Base-by-base conservation (phyloP, 2,113 vertebrate species). In the human region DNA sequence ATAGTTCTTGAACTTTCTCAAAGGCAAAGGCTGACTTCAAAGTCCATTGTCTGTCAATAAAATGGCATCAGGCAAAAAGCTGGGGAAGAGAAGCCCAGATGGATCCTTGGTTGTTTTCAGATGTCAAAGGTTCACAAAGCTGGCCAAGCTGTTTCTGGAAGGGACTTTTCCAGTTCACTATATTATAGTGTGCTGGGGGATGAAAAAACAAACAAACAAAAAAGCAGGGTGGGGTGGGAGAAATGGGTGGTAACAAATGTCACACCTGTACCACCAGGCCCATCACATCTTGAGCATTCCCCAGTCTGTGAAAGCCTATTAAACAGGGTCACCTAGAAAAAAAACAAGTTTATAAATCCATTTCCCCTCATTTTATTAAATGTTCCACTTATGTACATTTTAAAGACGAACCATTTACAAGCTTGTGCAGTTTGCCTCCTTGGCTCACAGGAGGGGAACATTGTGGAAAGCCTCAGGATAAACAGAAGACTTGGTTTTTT, bases 331-430 rank as follows among this genome's bases (percentile, higher is more conserved):
- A 89, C 96, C 88, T 85, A 50, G 84, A 97, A 98, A 97, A 97
- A 96, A 98, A 50, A 85, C 75, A 78, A 79, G 97, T 98, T 98
- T 98, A 98, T 97, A 98, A 98, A 98, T 98, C 97, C 98, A 98
- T 97, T 98, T 98, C 98, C 93, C 98, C 98, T 98, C 94, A 92
- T 94, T 98, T 99, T 98, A 98, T 98, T 98, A 98, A 98, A 98
- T 89, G 97, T 97, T 98, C 98, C 98, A 97, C 96, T 93, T 98
- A 95, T 98, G 97, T 98, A 99, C 98, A 98, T 38, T 98, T 97
- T 91, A 95, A 98, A 97, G 98, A 97, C 87, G 98, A 98, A 98
- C 97, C 97, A 97, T 98, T 98, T 98, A 98, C 98, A 98, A 98
- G 98, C 96, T 98, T 98, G 97, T 98, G 97, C 97, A 94, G 96